Evolutionary conservation across 1,140 invertebrate species (phyloP).

Genomic region (Samia ricini): DNA sequence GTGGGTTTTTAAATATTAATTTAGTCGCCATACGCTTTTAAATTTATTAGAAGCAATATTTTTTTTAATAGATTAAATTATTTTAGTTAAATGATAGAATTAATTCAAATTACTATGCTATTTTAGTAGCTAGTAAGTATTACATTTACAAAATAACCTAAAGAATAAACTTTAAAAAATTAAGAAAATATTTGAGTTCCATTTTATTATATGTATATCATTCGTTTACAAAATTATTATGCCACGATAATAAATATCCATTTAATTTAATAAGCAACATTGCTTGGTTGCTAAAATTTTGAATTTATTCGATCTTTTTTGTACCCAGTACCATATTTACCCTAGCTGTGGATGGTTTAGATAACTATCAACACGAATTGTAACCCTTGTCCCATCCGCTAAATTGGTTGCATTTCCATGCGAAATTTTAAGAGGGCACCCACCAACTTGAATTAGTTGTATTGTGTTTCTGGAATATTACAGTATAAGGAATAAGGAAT

Average conservation of each 20-base stretch:
- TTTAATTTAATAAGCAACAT: not conserved
- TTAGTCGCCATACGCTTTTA: no score
- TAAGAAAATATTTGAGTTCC: no score
- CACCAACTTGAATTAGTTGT: conserved; percentile 23
- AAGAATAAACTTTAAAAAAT: no score
- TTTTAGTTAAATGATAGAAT: no score
- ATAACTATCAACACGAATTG: conserved; percentile 68
- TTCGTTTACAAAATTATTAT: not conserved
- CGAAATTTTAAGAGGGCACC: conserved; percentile 51
- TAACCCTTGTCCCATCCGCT: conserved; percentile 54
- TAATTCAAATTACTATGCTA: no score
- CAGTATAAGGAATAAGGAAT: not conserved
- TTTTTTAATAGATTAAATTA: no score
- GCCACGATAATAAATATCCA: not conserved
- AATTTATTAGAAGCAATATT: no score
- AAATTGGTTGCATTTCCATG: conserved; percentile 69
- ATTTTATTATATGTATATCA: no score
- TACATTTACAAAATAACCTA: no score
- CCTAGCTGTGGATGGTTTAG: conserved; percentile 51
- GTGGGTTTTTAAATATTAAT: no score
- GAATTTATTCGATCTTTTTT: conserved; percentile 28
- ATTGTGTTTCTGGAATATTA: conserved; percentile 15
- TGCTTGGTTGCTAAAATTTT: not conserved
- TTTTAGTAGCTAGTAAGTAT: no score
- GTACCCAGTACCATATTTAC: conserved; percentile 47